Evolutionary conservation across 1,140 invertebrate species (phyloP).

Genomic region (Drosophila kikkawai): DNA sequence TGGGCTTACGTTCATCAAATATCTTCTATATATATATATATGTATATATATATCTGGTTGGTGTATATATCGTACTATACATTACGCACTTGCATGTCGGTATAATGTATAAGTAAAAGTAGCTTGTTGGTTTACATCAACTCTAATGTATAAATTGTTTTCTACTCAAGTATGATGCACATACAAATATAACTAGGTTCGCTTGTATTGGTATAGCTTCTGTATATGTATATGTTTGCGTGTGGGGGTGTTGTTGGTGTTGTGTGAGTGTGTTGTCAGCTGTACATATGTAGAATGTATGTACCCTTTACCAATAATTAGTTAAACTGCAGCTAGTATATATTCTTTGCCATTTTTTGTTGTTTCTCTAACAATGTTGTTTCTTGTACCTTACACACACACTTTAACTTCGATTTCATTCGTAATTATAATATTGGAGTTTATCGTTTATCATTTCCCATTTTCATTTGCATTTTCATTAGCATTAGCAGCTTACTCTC

Average conservation of each 20-base stretch:
- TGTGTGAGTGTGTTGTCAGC: slow-evolving; percentile 40
- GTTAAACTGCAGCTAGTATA: slow-evolving; percentile 49
- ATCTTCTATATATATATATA: slow-evolving; percentile 29
- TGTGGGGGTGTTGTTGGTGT: slow-evolving; percentile 23
- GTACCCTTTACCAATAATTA: slow-evolving; percentile 70
- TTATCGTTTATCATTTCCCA: slow-evolving; percentile 10
- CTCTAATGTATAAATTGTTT: slow-evolving; percentile 66
- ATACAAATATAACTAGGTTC: slow-evolving; percentile 51
- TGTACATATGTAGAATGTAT: slow-evolving; percentile 82
- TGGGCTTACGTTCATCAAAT: slow-evolving; percentile 56
- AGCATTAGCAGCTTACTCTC: slow-evolving; percentile 30
- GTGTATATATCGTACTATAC: slow-evolving; percentile 50
- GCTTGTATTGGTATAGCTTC: slow-evolving; percentile 47
- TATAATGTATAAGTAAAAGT: slow-evolving; percentile 64
- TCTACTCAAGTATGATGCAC: slow-evolving; percentile 59
- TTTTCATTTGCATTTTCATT: neutral
- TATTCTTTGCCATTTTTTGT: slow-evolving; percentile 25
- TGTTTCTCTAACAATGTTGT: slow-evolving; percentile 24
- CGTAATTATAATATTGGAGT: slow-evolving; percentile 34
- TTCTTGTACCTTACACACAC: slow-evolving; percentile 40
- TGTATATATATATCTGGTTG: slow-evolving; percentile 28
- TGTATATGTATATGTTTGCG: slow-evolving; percentile 38
- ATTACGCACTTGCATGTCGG: slow-evolving; percentile 34
- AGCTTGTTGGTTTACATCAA: slow-evolving; percentile 52
- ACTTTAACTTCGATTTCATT: slow-evolving; percentile 22